Conservation (phyloP, 1,140 invertebrate species). For the Portunus trituberculatus region DNA sequence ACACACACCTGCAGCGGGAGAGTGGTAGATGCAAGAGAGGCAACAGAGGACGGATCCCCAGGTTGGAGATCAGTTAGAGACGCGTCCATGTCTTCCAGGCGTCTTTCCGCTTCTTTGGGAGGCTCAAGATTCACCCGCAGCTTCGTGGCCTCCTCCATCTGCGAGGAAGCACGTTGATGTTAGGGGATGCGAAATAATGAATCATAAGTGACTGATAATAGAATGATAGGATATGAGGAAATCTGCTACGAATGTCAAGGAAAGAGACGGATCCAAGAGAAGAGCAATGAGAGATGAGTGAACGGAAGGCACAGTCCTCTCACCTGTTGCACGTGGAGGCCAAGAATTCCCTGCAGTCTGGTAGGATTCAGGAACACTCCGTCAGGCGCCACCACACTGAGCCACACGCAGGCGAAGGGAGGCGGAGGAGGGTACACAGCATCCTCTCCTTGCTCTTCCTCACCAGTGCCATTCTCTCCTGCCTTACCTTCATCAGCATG, state of each 20-base stretch:
- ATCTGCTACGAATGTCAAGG: not conserved
- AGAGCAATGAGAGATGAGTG: not conserved
- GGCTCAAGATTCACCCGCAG: not conserved
- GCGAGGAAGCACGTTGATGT: not conserved
- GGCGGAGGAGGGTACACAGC: not conserved
- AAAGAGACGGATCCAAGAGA: not conserved
- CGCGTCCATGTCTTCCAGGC: no score
- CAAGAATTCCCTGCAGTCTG: slow-evolving; percentile 17
- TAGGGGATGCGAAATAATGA: no score
- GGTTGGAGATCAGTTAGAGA: not conserved
- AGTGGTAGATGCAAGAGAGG: slow-evolving; percentile 39
- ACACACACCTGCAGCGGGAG: slow-evolving; percentile 52
- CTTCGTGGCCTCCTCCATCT: not conserved
- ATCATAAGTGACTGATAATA: no score
- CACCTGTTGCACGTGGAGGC: not conserved
- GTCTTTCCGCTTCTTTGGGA: not conserved
- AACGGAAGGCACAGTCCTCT: not conserved
- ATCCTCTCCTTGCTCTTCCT: not conserved
- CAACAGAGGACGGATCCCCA: slow-evolving; percentile 45
- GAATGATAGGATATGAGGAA: not conserved
- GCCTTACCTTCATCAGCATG: not conserved
- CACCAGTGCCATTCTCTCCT: no score
- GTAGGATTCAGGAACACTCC: not conserved
- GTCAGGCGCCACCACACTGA: not conserved
- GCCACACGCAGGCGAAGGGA: not conserved